Evolutionary conservation across 2,113 vertebrate genomes (phyloP), one percentile per base, ranked within the genome.

Genomic region (Probosciger aterrimus): DNA sequence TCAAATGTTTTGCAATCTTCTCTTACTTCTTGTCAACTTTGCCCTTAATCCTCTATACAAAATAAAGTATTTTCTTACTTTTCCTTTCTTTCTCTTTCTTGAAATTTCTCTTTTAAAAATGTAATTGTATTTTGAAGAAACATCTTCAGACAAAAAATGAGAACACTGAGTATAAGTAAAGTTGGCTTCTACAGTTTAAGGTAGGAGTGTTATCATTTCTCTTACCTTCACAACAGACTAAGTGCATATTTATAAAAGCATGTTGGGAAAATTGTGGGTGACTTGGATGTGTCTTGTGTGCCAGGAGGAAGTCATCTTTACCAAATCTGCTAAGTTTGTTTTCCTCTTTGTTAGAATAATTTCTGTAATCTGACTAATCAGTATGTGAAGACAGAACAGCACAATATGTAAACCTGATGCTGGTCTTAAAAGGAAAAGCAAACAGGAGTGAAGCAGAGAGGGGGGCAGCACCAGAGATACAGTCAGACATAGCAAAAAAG

Each of bases 151-250:
- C 9, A n/a, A 24, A 75, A 60, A 18, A 7, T 6, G 0, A n/a
- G 4, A 64, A 44, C 11, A 17, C 16, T 18, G 11, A 6, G 2
- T 41, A 24, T 35, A 55, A 63, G 63, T 52, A 8, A 68, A 52
- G 3, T 27, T 43, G 10, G 2, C 18, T 83, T 81, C n/a, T 68
- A 6, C 6, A 24, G n/a, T 62, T 46, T 33, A 24, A 5, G 33
- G 2, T 16, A 4, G 4, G 7, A 5, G 12, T 41, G 10, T 52
- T 50, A 9, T 12, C 0, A 1, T 82, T 73, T 43, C 3, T 88
- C 39, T 82, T 62, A 35, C 28, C 23, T 89, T 87, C 33, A 35
- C 43, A 76, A 14, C 22, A 41, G 11, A 11, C 10, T 55, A 31
- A 41, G 33, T 47, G 30, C 8, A 2, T 69, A 37, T 79, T 86